These are phyloP conservation scores for Sphaeridia pumilis DNA, from an alignment of 2,888 invertebrate species.

Conservation along the genomic window DNA sequence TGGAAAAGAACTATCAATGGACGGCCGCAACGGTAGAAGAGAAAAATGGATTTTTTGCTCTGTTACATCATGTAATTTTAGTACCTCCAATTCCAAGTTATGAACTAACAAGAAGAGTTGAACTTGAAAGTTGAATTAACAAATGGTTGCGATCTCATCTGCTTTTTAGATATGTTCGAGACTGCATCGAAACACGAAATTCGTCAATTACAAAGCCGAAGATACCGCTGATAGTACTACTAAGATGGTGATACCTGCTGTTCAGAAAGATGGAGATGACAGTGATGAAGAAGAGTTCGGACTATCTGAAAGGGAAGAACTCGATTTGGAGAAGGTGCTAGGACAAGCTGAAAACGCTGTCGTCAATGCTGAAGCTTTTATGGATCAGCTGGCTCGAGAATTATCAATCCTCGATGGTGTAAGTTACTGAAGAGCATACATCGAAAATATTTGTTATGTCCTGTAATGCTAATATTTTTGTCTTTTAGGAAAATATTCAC, in stretches of 20 bases:
- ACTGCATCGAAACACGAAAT: slow-evolving; percentile 33
- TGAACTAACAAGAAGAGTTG: too few relatives aligned
- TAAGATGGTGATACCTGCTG: slow-evolving; percentile 27
- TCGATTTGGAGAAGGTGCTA: slow-evolving; percentile 71
- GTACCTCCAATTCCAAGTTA: not conserved
- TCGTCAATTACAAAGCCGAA: slow-evolving; percentile 28
- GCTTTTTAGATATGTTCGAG: slow-evolving; percentile 25
- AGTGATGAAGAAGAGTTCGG: slow-evolving; percentile 58
- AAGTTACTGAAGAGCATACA: too few relatives aligned
- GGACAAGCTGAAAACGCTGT: slow-evolving; percentile 76
- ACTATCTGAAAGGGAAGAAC: slow-evolving; percentile 69
- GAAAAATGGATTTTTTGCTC: slow-evolving; percentile 62
- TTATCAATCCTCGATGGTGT: slow-evolving; percentile 74
- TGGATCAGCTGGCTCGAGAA: slow-evolving; percentile 67
- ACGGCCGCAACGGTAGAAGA: slow-evolving; percentile 63
- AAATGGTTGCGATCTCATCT: too few relatives aligned
- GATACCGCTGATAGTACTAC: slow-evolving; percentile 22
- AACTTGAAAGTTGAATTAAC: too few relatives aligned
- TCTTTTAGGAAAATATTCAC: slow-evolving; percentile 70
- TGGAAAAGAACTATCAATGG: slow-evolving; percentile 77
- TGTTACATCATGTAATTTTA: slow-evolving; percentile 51
- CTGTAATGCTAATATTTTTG: too few relatives aligned
- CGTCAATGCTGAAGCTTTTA: slow-evolving; percentile 61
- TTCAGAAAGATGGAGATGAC: slow-evolving; percentile 33
- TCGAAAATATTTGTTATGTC: too few relatives aligned